A percentile compares a stretch with the other conserved stretches of the same genome.
Conservation (phyloP, 2,888 invertebrate species). For the Callosobruchus maculatus region DNA sequence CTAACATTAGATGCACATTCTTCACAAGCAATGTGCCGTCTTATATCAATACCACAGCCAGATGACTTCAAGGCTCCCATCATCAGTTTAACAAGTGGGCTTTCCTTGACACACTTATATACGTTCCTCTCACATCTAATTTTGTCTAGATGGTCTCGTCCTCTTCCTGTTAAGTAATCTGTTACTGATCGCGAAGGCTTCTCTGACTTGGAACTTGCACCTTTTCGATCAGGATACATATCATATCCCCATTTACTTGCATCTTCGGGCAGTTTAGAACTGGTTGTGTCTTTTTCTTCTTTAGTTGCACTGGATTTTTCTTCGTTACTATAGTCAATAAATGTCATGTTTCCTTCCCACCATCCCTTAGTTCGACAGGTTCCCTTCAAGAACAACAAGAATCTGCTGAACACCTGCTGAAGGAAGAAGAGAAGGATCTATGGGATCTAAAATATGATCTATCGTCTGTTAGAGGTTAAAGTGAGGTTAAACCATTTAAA, state of each 20-base stretch:
- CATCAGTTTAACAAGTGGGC: constrained; percentile 81
- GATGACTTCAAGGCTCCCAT: constrained; percentile 76
- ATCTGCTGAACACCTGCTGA: no score
- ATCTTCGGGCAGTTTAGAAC: not conserved
- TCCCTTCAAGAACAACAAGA: no score
- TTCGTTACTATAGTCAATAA: not conserved
- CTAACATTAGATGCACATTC: constrained; percentile 78
- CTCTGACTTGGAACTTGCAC: constrained; percentile 54
- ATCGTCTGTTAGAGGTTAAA: no score
- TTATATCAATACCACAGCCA: constrained; percentile 77
- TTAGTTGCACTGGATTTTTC: not conserved
- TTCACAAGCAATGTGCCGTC: constrained; percentile 90
- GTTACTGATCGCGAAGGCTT: constrained; percentile 43
- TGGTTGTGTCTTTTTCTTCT: not conserved
- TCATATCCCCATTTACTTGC: constrained; percentile 67
- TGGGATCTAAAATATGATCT: no score
- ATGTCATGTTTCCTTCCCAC: not conserved
- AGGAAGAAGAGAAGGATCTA: no score
- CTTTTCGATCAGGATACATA: constrained; percentile 78
- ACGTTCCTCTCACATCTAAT: constrained; percentile 79
- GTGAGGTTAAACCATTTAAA: no score
- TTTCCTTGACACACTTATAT: constrained; percentile 68
- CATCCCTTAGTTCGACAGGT: no score
- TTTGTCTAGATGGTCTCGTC: constrained; percentile 67
- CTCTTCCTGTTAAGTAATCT: constrained; percentile 51